Percentiles rank a stretch among this genome's conserved stretches.
Conservation (phyloP, 2,888 invertebrate species). For the Erebia epiphron region DNA sequence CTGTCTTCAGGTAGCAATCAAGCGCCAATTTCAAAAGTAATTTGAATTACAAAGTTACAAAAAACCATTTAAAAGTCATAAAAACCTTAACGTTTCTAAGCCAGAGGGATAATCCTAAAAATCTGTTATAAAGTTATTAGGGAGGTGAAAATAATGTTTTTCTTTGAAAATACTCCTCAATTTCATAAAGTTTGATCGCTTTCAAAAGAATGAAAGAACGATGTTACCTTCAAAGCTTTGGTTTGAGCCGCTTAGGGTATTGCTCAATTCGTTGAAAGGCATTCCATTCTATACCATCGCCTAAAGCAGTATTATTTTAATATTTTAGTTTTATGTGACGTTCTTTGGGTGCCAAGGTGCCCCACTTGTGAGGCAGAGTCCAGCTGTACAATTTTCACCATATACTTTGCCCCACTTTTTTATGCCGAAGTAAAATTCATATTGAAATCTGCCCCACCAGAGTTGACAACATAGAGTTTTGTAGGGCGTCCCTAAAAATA, state of each 20-base stretch:
- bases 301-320: too few species aligned
- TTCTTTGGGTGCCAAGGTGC: too few species aligned
- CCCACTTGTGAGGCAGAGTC: too few species aligned
- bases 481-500: too few species aligned
- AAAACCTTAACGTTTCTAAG: conserved; percentile 17
- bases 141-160: conserved; percentile 26
- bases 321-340: too few species aligned
- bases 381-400: too few species aligned
- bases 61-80: conserved; percentile 3
- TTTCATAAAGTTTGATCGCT: conserved; percentile 34
- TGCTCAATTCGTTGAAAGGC: conserved; percentile 10
- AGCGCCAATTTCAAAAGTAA: background rate
- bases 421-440: too few species aligned
- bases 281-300: background rate
- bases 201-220: conserved; percentile 17
- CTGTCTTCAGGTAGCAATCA: too few species aligned
- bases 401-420: too few species aligned
- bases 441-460: too few species aligned
- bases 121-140: conserved; percentile 32
- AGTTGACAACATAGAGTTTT: too few species aligned
- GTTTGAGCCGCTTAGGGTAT: conserved; percentile 14
- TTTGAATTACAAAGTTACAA: conserved; percentile 3
- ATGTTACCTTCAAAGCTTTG: conserved; percentile 21
- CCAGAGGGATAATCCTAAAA: conserved; percentile 24
- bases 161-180: conserved; percentile 24